Evolutionary conservation across 2,888 invertebrate species (phyloP).

Genomic region (Xestia sexstrigata): DNA sequence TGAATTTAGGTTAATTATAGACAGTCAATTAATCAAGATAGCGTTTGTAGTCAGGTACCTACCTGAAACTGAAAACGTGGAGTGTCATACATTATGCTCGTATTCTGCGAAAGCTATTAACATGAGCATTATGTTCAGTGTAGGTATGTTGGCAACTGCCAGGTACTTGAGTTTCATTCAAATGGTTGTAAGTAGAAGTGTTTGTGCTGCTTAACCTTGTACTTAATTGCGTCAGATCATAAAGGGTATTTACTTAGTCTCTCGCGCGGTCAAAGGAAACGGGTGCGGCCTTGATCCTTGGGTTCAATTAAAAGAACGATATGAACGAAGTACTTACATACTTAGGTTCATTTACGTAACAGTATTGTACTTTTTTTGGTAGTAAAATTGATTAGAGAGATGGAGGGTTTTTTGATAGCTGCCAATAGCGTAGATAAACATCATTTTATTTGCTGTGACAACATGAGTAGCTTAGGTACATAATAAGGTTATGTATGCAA

Average conservation of each 20-base stretch:
- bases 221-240: conserved; percentile 24
- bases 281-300: conserved; percentile 22
- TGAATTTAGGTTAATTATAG: background rate
- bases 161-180: conserved; percentile 22
- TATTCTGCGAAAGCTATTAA: conserved; percentile 30
- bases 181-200: conserved; percentile 12
- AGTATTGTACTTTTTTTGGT: background rate
- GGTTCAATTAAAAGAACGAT: conserved; percentile 5
- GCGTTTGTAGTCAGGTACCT: background rate
- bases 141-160: background rate
- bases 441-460: background rate
- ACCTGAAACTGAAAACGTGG: background rate
- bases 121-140: background rate
- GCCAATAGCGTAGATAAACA: background rate
- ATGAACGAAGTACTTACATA: background rate
- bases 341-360: background rate
- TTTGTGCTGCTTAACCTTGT: conserved; percentile 49
- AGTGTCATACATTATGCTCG: background rate
- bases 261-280: conserved; percentile 2
- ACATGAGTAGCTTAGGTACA: background rate
- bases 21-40: conserved; percentile 4
- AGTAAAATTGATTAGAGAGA: background rate
- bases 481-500: background rate
- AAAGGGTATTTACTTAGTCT: conserved; percentile 26
- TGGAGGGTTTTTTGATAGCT: background rate